Conservation (phyloP, 2,797 vertebrate genomes). For the Oreonectes daqikongensis region DNA sequence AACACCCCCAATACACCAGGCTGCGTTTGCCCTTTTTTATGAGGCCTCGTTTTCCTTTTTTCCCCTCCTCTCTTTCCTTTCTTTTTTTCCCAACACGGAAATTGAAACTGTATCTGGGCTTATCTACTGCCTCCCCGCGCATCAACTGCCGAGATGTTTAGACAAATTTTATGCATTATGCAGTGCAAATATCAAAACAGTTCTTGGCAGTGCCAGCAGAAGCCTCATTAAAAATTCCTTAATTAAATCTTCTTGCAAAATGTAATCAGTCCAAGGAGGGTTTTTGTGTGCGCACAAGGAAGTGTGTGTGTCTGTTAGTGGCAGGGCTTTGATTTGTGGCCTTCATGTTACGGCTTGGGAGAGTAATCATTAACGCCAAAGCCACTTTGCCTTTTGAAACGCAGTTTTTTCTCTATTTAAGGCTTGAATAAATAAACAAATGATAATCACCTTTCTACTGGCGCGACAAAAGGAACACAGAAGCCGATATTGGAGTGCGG, state of each 20-base stretch:
- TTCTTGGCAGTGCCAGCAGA: conserved; percentile 88
- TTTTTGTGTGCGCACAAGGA: conserved; percentile 68
- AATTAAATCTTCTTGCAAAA: conserved; percentile 91
- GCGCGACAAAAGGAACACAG: conserved; percentile 71
- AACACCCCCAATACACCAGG: conserved; percentile 58
- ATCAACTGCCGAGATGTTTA: conserved; percentile 89
- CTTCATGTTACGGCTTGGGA: conserved; percentile 85
- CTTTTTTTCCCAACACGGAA: conserved; percentile 80
- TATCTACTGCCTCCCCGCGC: conserved; percentile 85
- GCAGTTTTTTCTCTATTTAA: conserved; percentile 78
- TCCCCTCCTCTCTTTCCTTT: conserved; percentile 62
- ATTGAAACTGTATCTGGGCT: conserved; percentile 89
- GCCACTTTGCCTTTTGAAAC: conserved; percentile 83
- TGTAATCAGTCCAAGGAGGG: conserved; percentile 89
- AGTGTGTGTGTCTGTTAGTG: conserved; percentile 79
- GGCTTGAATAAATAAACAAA: conserved; percentile 82
- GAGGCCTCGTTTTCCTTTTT: conserved; percentile 79
- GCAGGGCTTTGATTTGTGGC: conserved; percentile 86
- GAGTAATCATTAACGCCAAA: conserved; percentile 84
- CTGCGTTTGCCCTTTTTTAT: conserved; percentile 82
- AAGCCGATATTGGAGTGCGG: conserved; percentile 66
- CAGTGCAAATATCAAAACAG: conserved; percentile 90
- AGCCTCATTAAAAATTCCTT: conserved; percentile 92
- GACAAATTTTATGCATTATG: conserved; percentile 92
- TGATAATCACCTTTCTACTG: conserved; percentile 81